Conservation (phyloP, 2,797 vertebrate species). For the Catamblyrhynchus diadema region DNA sequence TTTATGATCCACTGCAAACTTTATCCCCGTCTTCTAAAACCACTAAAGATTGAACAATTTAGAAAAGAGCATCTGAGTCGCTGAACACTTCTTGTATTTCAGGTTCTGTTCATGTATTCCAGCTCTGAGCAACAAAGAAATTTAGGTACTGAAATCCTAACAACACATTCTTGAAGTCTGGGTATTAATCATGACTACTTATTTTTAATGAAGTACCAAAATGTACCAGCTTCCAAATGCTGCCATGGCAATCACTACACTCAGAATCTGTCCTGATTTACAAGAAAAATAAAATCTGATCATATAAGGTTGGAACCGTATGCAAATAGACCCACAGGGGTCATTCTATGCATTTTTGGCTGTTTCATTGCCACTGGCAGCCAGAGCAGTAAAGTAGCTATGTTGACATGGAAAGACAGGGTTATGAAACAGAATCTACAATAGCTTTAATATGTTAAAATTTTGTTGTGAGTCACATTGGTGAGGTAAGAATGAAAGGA, state of each 20-base stretch:
- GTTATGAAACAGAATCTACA: background rate
- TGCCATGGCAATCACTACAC: background rate
- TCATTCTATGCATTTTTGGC: background rate
- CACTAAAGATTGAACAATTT: background rate
- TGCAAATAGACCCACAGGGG: background rate
- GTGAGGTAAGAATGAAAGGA: background rate
- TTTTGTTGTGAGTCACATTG: accelerated
- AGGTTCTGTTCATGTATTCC: background rate
- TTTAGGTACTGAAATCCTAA: background rate
- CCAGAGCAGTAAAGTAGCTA: background rate
- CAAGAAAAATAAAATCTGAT: background rate
- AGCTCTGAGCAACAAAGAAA: background rate
- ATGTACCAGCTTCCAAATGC: background rate
- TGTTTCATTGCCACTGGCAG: background rate
- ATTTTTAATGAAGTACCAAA: background rate
- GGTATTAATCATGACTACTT: background rate
- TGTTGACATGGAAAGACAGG: accelerated
- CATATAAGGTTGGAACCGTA: background rate
- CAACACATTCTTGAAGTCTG: background rate
- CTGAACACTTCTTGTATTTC: background rate
- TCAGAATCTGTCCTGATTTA: background rate
- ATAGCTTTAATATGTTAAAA: background rate
- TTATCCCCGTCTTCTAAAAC: background rate
- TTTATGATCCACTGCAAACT: background rate
- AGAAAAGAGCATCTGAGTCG: background rate